Evolutionary conservation across 2,797 vertebrate species (phyloP).

Genomic region (Neosalanx taihuensis): DNA sequence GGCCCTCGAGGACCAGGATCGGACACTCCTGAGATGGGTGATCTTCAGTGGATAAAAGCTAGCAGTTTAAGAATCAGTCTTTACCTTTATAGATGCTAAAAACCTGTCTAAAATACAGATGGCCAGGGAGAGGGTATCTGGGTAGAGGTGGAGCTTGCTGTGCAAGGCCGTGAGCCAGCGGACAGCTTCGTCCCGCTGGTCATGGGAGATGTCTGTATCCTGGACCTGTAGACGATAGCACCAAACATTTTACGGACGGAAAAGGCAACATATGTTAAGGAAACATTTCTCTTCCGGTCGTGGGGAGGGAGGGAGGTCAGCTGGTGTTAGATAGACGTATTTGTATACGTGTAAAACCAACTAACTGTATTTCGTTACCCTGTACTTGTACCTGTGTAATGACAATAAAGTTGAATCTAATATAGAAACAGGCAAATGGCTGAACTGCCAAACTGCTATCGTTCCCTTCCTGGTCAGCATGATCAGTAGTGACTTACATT

Average conservation of each 20-base stretch:
- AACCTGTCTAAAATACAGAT: conserved; percentile 95
- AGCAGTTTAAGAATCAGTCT: too few relatives aligned
- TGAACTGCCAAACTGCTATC: not conserved
- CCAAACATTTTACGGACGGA: not conserved
- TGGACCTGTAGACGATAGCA: conserved; percentile 73
- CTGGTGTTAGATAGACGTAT: not conserved
- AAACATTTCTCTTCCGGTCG: not conserved
- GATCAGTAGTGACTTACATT: not conserved
- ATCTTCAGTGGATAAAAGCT: not conserved
- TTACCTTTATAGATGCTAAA: conserved; percentile 92
- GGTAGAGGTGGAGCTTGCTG: conserved; percentile 87
- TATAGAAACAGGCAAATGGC: not conserved
- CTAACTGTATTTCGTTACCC: too few relatives aligned
- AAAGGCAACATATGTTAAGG: not conserved
- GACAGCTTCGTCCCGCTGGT: conserved; percentile 93
- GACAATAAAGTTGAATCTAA: too few relatives aligned
- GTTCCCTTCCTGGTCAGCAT: not conserved
- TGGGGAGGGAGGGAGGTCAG: not conserved
- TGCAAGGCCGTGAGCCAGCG: conserved; percentile 91
- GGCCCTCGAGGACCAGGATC: too few relatives aligned
- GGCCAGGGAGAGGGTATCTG: conserved; percentile 92
- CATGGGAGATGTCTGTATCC: conserved; percentile 93
- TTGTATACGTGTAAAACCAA: not conserved
- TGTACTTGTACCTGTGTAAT: too few relatives aligned
- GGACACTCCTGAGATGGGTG: too few relatives aligned